These are phyloP conservation scores for Phoxinus phoxinus DNA, from an alignment of 2,113 vertebrate genomes.

Conservation along the genomic window DNA sequence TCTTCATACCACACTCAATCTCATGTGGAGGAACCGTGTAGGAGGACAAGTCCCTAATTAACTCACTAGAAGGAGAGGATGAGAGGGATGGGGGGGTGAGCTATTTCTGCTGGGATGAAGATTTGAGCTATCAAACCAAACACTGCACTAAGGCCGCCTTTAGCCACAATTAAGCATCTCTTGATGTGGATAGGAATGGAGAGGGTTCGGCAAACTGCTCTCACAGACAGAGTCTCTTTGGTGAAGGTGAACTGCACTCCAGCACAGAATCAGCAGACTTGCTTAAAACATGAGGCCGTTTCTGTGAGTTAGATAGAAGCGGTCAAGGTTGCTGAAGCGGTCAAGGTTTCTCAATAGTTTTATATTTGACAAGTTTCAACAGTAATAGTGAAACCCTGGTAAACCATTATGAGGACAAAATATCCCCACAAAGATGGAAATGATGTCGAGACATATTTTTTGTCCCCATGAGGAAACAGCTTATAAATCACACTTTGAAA, in stretches of 20 bases:
- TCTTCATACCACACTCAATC: slow-evolving; percentile 27
- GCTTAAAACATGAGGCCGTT: background rate
- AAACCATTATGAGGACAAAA: no score
- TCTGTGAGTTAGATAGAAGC: background rate
- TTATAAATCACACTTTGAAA: no score
- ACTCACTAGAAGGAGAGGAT: slow-evolving; percentile 36
- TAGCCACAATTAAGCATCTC: slow-evolving; percentile 67
- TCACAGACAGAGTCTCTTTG: background rate
- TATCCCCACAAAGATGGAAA: no score
- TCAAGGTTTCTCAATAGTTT: no score
- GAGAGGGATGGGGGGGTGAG: background rate
- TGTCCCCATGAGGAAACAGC: no score
- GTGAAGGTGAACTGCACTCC: slow-evolving; percentile 30
- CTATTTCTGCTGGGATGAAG: slow-evolving; percentile 62
- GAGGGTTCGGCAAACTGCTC: background rate
- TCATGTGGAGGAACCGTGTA: slow-evolving; percentile 25
- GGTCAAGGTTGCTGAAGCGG: background rate
- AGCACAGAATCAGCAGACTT: background rate
- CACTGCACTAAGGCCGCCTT: slow-evolving; percentile 67
- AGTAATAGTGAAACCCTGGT: no score
- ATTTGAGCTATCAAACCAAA: slow-evolving; percentile 65
- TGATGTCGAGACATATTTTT: no score
- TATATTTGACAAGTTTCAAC: no score
- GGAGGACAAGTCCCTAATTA: slow-evolving; percentile 61
- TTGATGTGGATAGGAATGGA: slow-evolving; percentile 56